A percentile compares a stretch with the other conserved stretches of the same genome.
phyloP scores from a whole-genome alignment of 2,113 vertebrate species.

The Caranx melampygus region DNA sequence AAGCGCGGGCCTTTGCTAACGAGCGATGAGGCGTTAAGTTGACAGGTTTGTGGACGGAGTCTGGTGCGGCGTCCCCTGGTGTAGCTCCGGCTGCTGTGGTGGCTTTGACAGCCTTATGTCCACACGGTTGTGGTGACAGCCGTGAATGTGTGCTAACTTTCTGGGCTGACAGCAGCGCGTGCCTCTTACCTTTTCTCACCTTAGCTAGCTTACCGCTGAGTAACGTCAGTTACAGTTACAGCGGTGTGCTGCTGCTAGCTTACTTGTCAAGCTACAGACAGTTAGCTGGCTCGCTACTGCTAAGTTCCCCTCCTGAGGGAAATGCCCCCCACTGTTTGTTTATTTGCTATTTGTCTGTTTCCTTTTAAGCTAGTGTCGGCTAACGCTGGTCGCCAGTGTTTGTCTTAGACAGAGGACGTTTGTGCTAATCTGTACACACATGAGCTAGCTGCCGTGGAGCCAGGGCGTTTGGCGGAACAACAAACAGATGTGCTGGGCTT shows the following conservation, averaged over 20 bases:
- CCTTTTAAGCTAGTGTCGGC: background rate
- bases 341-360: background rate
- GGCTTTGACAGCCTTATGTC: background rate
- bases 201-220: conserved; percentile 13
- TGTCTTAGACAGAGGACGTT: background rate
- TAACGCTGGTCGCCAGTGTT: background rate
- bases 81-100: conserved; percentile 14
- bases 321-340: conserved; percentile 21
- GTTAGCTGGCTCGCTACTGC: conserved; percentile 23
- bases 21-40: conserved; percentile 24
- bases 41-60: background rate
- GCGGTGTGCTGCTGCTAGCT: conserved; percentile 5
- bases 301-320: background rate
- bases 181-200: background rate
- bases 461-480: conserved; percentile 8
- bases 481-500: conserved; percentile 14
- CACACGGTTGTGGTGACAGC: background rate
- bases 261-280: background rate
- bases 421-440: background rate
- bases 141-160: conserved; percentile 1
- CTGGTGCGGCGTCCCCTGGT: conserved; percentile 18
- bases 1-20: background rate
- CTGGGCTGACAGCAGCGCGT: background rate
- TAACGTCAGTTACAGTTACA: background rate
- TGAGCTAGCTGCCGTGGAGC: background rate